These are phyloP conservation scores for Sarcophaga variegata DNA, from an alignment of 2,888 invertebrate genomes.

Conservation along the genomic window DNA sequence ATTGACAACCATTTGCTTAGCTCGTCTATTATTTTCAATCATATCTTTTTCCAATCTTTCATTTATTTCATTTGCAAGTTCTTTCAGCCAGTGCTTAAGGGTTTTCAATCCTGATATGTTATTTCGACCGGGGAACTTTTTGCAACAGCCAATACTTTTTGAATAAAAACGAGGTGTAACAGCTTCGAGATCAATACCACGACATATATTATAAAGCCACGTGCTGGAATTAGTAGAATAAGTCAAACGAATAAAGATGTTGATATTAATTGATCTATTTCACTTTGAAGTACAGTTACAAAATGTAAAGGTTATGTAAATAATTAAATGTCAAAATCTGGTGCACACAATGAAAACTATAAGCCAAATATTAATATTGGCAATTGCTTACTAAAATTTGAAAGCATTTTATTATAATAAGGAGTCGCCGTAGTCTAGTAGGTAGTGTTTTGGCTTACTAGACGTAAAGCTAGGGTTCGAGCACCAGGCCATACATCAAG, in stretches of 20 bases:
- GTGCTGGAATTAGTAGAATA: conserved; percentile 79
- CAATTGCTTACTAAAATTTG: too few relatives aligned
- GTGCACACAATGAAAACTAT: too few relatives aligned
- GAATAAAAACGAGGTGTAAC: conserved; percentile 92
- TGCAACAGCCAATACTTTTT: conserved; percentile 97
- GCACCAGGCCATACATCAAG: too few relatives aligned
- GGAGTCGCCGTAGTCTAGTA: too few relatives aligned
- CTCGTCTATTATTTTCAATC: conserved; percentile 90
- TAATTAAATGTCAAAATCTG: too few relatives aligned
- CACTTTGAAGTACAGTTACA: too few relatives aligned
- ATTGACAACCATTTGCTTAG: conserved; percentile 89
- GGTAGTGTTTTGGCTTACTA: too few relatives aligned
- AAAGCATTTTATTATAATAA: too few relatives aligned
- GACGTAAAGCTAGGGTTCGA: too few relatives aligned
- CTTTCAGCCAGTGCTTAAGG: conserved; percentile 90
- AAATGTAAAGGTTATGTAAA: too few relatives aligned
- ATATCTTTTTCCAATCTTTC: conserved; percentile 92
- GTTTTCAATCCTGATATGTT: conserved; percentile 87
- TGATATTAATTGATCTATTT: too few relatives aligned
- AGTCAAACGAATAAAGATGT: neutral
- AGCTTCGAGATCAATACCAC: conserved; percentile 93
- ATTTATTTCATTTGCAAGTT: conserved; percentile 90
- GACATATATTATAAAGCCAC: conserved; percentile 93
- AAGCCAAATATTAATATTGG: too few relatives aligned
- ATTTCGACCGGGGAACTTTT: conserved; percentile 93